Base-by-base conservation (phyloP, 2,113 vertebrate species). In the Tympanuchus pallidicinctus region DNA sequence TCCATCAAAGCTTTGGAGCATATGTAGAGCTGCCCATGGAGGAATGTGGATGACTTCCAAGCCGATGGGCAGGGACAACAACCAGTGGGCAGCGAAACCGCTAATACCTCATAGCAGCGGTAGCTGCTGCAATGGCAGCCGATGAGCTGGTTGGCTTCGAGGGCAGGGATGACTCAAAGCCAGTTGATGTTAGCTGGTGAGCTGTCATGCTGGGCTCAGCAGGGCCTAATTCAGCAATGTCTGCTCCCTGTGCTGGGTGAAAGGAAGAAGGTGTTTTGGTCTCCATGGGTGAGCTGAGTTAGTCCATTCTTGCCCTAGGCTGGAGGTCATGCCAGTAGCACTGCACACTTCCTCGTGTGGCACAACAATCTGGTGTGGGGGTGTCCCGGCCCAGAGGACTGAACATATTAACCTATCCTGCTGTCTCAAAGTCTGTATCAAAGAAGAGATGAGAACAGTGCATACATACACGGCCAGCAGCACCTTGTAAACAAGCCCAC, bases 131-230 rank as follows among this genome's bases (percentile, higher is more conserved):
- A 83, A 1, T 1, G 45, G 56, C 45, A 74, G 79, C 64, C 90
- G 45, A 59, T 2, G 42, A 77, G n/a, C 89, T 92, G 85, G 85
- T 73, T 0, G 1, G 21, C 45, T 93, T 89, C 88, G 86, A 89
- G 72, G 5, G 11, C 40, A 48, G 64, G 45, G 85, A 14, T 91
- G 85, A 95, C 79, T 94, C 92, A 92, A 24, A 73, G 56, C n/a
- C 5, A 1, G 21, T 76, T 93, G 63, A 32, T 59, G 89, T 76
- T 77, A 88, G 67, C 71, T 82, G 48, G 48, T 57, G n/a, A 89
- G 72, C 69, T 0, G 0, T 54, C 75, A 14, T 76, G 61, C 64
- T 0, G 0, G 22, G 45, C 56, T 92, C 69, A 63, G 56, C 1
- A 0, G 43, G 72, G 75, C 69, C 72, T 59, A 36, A 22, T 77